Evolutionary conservation across 2,888 invertebrate species (phyloP), one percentile per base, ranked within the genome.

Genomic region (Drosophila recens): DNA sequence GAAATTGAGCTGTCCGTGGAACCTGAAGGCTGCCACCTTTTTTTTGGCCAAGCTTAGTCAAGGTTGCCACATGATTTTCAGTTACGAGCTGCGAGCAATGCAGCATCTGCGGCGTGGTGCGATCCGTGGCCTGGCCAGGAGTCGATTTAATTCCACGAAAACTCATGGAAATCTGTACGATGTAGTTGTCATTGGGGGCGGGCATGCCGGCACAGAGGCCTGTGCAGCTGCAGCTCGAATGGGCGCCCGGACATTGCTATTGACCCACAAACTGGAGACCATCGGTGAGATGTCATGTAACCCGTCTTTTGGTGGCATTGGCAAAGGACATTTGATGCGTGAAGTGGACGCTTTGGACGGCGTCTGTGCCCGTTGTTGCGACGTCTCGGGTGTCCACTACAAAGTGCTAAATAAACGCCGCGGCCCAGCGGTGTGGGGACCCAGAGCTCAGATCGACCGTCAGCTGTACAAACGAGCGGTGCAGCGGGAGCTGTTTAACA

Each of bases 201-300:
- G 98, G 0, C 98, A 98, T 94, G 98, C 98, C 9, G 98, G 98
- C 13, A 95, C 96, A 6, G 98, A 98, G 63, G 97, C 97, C 2
- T 96, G 96, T 87, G 94, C 96, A 45, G 97, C 97, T 4, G 95
- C 98, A 1, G 95, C 97, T 1, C 93, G 98, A 87, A 97, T 97
- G 95, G 97, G 97, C 9, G 95, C 95, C 0, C 94, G 93, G 70
- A 97, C 97, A 0, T 91, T 97, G 52, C 93, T 98, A 36, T 93
- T 98, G 9, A 98, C 97, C 0, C 97, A 98, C 84, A 97, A 97
- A 88, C 94, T 95, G 81, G 95, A 95, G 79, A 97, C 97, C 3
- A 95, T 98, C 72, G 98, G 97, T 94, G 97, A 97, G 93, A 98
- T 98, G 98, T 97, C 97, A 0, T 98, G 98, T 90, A 98, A 98